Evolutionary conservation across 1,140 invertebrate species (phyloP).

Genomic region (Bombus waltoni): DNA sequence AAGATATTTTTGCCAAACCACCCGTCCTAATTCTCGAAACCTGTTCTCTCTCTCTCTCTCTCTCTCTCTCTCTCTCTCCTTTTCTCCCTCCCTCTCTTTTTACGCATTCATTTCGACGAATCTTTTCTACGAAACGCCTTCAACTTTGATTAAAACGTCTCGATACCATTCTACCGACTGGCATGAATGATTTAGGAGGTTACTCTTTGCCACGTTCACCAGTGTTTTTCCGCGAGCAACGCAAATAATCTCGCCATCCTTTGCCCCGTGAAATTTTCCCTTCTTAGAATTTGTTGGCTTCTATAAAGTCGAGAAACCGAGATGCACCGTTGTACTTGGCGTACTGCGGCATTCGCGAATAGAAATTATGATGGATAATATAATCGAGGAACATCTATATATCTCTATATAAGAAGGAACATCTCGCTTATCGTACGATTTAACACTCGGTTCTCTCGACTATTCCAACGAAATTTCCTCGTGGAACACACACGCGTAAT

Average conservation of each 20-base stretch:
- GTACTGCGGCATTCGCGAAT: background rate
- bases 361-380: background rate
- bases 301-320: background rate
- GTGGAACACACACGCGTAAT: background rate
- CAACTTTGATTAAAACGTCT: background rate
- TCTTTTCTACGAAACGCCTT: background rate
- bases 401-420: too few relatives aligned
- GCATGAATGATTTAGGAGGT: background rate
- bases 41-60: background rate
- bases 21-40: background rate
- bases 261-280: background rate
- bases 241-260: background rate
- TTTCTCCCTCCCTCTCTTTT: background rate
- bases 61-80: background rate
- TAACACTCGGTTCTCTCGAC: background rate
- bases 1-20: background rate
- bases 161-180: background rate
- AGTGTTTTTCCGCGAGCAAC: background rate
- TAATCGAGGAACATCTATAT: background rate
- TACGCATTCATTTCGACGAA: background rate
- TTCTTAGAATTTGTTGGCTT: background rate
- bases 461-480: background rate
- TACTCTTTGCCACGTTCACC: background rate
- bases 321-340: too few relatives aligned
- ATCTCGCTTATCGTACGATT: background rate